A percentile compares a stretch with the other conserved stretches of the same genome.
Evolutionary conservation across 2,888 invertebrate genomes (phyloP).

Genomic region (Corbicula japonica): DNA sequence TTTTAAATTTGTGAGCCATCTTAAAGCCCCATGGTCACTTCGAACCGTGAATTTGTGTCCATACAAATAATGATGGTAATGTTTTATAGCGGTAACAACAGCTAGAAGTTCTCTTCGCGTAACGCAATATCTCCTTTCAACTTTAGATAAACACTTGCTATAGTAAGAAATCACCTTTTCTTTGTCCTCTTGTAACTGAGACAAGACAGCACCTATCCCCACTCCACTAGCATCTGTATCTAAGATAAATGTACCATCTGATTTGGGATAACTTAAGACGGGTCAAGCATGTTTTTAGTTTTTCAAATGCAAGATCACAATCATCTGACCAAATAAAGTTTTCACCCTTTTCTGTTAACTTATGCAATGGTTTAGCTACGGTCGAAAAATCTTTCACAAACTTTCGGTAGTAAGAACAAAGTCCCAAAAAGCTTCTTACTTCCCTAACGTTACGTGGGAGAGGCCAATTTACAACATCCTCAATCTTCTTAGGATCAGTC

Average conservation of each 20-base stretch:
- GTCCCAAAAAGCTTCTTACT: conserved; percentile 31
- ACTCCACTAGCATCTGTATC: conserved; percentile 41
- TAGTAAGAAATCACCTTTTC: conserved; percentile 46
- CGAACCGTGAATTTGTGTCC: conserved; percentile 47
- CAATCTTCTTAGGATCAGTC: conserved; percentile 17
- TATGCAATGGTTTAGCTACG: conserved; percentile 61
- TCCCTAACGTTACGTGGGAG: conserved; percentile 5
- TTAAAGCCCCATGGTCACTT: conserved; percentile 51
- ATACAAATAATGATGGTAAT: conserved; percentile 64
- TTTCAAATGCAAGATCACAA: conserved; percentile 40
- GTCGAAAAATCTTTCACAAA: conserved; percentile 60
- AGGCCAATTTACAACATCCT: conserved; percentile 16
- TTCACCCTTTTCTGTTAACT: conserved; percentile 34
- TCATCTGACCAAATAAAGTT: conserved; percentile 57
- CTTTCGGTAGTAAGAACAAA: conserved; percentile 37
- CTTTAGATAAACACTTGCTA: conserved; percentile 40
- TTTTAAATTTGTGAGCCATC: conserved; percentile 52
- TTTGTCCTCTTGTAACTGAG: conserved; percentile 38
- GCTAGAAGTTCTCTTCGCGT: conserved; percentile 48
- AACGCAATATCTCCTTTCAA: conserved; percentile 48
- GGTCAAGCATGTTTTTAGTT: conserved; percentile 33
- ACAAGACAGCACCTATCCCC: conserved; percentile 29
- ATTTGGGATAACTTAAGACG: conserved; percentile 41
- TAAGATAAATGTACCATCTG: conserved; percentile 11
- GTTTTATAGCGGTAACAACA: conserved; percentile 46